Percentiles rank a stretch among this genome's conserved stretches.
Evolutionary conservation across 2,797 vertebrate genomes (phyloP).

Genomic region (Acipenser ruthenus): DNA sequence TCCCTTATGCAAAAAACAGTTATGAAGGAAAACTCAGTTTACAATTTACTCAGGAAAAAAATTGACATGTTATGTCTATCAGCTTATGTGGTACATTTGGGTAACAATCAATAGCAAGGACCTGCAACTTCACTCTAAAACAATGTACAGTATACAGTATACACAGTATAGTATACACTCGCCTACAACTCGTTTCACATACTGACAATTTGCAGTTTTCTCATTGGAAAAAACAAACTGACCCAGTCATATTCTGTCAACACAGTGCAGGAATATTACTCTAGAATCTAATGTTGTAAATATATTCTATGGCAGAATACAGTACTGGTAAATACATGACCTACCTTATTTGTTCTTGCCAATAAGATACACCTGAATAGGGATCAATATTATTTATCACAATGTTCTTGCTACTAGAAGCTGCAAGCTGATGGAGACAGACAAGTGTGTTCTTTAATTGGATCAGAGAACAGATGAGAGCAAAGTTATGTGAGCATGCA

Average conservation of each 20-base stretch:
- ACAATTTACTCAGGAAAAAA: conserved; percentile 44
- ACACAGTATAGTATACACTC: conserved; percentile 52
- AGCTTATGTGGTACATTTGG: conserved; percentile 56
- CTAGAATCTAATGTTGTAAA: too few relatives aligned
- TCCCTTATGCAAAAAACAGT: conserved; percentile 33
- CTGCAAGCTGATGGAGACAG: too few relatives aligned
- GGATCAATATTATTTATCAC: too few relatives aligned
- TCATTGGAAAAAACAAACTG: conserved; percentile 21
- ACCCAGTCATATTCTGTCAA: background rate
- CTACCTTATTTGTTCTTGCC: background rate
- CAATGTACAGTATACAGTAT: conserved; percentile 41
- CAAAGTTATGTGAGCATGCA: too few relatives aligned
- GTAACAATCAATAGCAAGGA: conserved; percentile 45
- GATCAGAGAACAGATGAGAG: too few relatives aligned
- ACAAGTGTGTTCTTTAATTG: too few relatives aligned
- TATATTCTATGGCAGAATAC: too few relatives aligned
- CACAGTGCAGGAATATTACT: too few relatives aligned
- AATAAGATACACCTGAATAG: too few relatives aligned
- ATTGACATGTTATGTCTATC: conserved; percentile 70
- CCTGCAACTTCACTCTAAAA: conserved; percentile 55
- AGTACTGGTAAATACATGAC: background rate
- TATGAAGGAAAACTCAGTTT: conserved; percentile 46
- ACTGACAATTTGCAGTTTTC: conserved; percentile 33
- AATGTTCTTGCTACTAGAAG: too few relatives aligned
- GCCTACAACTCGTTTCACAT: conserved; percentile 34